Evolutionary conservation across 2,113 vertebrate species (phyloP).

Genomic region (Dermatemys mawii): DNA sequence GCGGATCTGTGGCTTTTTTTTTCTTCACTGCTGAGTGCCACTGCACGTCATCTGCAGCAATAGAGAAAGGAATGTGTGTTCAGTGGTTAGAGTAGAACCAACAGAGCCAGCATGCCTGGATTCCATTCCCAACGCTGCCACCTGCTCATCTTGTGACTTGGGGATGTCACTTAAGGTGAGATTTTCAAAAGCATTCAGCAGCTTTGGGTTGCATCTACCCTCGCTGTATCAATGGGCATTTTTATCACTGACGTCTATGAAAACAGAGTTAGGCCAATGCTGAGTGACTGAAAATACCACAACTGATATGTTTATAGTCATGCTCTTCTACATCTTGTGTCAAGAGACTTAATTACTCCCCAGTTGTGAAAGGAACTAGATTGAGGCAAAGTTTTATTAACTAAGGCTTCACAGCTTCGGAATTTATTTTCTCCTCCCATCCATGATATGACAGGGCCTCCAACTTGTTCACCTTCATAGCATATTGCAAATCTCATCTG

Average conservation of each 20-base stretch:
- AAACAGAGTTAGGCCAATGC: background rate
- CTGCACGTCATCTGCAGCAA: background rate
- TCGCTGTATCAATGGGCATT: background rate
- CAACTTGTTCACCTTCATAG: background rate
- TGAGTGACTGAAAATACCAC: slow-evolving; percentile 15
- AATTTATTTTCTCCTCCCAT: background rate
- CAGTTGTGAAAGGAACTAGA: slow-evolving; percentile 6
- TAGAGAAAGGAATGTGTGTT: background rate
- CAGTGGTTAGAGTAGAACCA: background rate
- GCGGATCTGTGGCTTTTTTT: background rate
- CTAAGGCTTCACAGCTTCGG: background rate
- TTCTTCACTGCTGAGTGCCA: background rate
- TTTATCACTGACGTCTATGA: background rate
- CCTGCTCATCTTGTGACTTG: rapidly evolving
- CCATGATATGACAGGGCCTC: background rate
- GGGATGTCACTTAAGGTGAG: background rate
- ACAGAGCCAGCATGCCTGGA: background rate
- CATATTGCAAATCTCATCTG: background rate
- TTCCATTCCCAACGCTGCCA: background rate
- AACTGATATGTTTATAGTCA: background rate
- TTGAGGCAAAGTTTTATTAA: background rate
- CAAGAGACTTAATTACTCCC: slow-evolving; percentile 46
- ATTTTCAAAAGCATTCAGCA: background rate
- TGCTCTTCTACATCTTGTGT: background rate
- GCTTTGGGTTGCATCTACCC: background rate